Evolutionary conservation across 2,888 invertebrate species (phyloP), one percentile per base, ranked within the genome.

Genomic region (Drosophila emarginata): DNA sequence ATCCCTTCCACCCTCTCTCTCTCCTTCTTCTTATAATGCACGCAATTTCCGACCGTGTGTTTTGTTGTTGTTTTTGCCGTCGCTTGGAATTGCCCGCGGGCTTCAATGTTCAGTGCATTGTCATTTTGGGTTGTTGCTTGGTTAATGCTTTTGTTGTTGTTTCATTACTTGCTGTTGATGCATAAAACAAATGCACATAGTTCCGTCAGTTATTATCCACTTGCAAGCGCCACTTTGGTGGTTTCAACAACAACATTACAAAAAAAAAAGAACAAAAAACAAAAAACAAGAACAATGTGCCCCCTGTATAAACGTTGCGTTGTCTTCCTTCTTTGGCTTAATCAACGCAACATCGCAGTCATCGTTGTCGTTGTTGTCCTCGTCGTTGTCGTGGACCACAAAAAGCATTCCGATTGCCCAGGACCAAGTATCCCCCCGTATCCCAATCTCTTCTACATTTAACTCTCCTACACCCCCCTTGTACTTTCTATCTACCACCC

Each of bases 111-210:
- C 60, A 32, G 45, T 60, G 45, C 52, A 52, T 64, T 64, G 71
- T 71, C 64, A 71, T 64, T 69, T 66, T 61, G 70, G 53, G 5
- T 40, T 57, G 21, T 61, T 12, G 58, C 39, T 64, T 52, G 64
- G 23, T 21, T 60, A 66, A 60, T 61, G 63, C 63, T 70, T 61
- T 67, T 74, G 87, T 74, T 83, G 84, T 80, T 78, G 82, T 78
- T 83, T 84, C 87, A 82, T 83, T 82, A 80, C 18, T 45, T 45
- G 21, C 45, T 73, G 80, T 67, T 69, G 74, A 53, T 66, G 87
- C 84, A 86, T 78, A 83, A 82, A 83, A 82, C 87, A 86, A 82
- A 82, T 82, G 82, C 82, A 76, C 74, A 82, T 83, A 82, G 82
- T 86, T 86, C 57, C 66, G 63, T 66, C 72, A 72, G 72, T 72